Base-by-base conservation (phyloP, 2,113 vertebrate species). In the Promerops cafer region DNA sequence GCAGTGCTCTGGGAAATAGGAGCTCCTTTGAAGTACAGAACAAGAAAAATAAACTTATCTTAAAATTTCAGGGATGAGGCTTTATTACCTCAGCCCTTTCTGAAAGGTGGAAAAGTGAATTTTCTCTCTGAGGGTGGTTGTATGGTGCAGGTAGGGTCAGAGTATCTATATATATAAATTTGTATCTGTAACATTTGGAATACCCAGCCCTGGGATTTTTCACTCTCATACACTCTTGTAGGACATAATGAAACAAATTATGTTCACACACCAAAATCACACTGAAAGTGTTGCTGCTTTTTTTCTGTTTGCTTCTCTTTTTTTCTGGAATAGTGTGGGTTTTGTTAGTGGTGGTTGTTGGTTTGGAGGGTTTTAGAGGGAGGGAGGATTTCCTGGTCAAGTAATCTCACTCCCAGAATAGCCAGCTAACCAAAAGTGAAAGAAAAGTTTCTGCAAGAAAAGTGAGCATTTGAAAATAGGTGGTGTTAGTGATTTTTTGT, bases 351-450 rank as follows among this genome's bases (percentile, higher is more conserved):
- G 3, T 60, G 10, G 3, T 59, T 59, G 17, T 44, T 68, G 9
- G 8, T 6, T 61, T 70, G 14, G 35, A 4, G 6, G 1, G 21
- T 82, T 83, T n/a, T 37, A 3, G 1, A 1, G 8, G 16, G 0
- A 33, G 1, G 3, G 1, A 6, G 4, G 7, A 14, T 50, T 42
- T 37, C 77, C 61, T 71, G 0, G 13, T 63, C 24, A 33, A 75
- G 6, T 42, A 66, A 16, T 83, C 30, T 72, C 0, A 0, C 5
- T 65, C 17, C 11, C 22, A 76, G 28, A 82, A 31, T 10, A 77
- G 16, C 28, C 24, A 72, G 14, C 35, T 56, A 64, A 61, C 7
- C 72, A 45, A 80, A 91, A 76, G 42, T 65, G 7, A 79, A 72
- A 72, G 20, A 60, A 61, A 83, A 11, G 33, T 15, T 74, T 86